phyloP scores from a whole-genome alignment of 1,140 invertebrate species.

The Drosophila lacertosa region DNA sequence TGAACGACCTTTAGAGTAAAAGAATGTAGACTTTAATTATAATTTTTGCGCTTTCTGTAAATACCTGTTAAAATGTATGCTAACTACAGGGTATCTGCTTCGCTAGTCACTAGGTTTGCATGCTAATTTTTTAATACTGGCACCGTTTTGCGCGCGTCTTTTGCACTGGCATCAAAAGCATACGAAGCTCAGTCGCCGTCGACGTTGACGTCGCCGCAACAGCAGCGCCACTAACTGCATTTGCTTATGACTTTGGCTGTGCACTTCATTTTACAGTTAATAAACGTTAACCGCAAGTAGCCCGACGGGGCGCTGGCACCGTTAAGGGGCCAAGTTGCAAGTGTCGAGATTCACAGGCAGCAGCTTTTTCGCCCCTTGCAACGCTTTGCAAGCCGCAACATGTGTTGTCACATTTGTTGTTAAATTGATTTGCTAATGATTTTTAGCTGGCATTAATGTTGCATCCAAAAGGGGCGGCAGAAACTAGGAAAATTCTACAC shows the following conservation, averaged over 20 bases:
- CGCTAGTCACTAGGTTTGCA: background rate
- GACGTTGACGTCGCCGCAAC: background rate
- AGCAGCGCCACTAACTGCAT: conserved; percentile 18
- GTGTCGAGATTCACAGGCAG: conserved; percentile 17
- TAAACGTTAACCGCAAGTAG: conserved; percentile 66
- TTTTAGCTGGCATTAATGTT: conserved; percentile 55
- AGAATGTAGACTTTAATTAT: too few species aligned
- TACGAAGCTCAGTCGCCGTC: conserved; percentile 13
- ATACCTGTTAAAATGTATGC: too few species aligned
- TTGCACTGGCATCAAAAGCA: conserved; percentile 8
- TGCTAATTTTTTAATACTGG: background rate
- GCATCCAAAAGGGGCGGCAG: background rate
- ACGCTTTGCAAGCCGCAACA: too few species aligned
- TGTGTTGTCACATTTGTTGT: conserved; percentile 69
- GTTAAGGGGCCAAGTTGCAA: conserved; percentile 45
- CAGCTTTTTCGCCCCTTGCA: background rate
- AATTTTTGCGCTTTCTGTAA: too few species aligned
- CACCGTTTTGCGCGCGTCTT: conserved; percentile 16
- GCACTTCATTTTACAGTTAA: conserved; percentile 58
- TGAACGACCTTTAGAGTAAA: too few species aligned
- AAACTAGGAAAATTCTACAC: background rate
- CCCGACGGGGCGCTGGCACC: conserved; percentile 18
- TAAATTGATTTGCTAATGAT: conserved; percentile 72
- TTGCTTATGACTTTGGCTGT: conserved; percentile 31
- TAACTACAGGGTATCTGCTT: background rate